Conservation (phyloP, 2,797 vertebrate genomes). For the Vireo griseus region DNA sequence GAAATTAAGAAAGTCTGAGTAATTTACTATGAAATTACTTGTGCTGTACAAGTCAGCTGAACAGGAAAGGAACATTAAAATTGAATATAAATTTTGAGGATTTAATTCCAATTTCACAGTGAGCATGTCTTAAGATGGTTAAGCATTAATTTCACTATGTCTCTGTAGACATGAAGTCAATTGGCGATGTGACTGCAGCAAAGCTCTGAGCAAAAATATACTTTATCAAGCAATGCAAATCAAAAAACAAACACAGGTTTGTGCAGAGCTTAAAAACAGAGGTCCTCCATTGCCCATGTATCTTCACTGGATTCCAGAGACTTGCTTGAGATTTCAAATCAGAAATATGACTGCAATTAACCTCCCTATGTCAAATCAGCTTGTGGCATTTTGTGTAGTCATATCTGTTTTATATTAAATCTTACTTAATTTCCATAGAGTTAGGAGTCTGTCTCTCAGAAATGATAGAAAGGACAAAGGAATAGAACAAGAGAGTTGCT, state of each 20-base stretch:
- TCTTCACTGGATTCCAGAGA: background rate
- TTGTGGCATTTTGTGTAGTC: background rate
- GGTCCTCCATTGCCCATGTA: background rate
- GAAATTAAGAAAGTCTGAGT: background rate
- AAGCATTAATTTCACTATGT: background rate
- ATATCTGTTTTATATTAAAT: background rate
- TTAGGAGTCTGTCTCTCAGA: background rate
- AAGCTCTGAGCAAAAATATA: background rate
- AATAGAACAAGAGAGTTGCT: background rate
- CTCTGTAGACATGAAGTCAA: background rate
- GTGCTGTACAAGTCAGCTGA: background rate
- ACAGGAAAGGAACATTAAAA: background rate
- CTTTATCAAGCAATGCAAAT: background rate
- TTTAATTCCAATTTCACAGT: background rate
- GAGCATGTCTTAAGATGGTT: background rate
- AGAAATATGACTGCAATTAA: background rate
- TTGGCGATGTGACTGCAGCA: background rate
- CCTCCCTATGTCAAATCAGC: background rate
- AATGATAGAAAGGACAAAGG: background rate
- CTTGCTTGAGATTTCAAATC: background rate
- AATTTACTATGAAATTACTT: background rate
- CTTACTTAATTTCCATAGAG: background rate
- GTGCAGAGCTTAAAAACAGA: background rate
- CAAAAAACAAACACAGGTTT: background rate
- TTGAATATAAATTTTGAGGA: background rate